These are phyloP conservation scores for Typhlichthys subterraneus DNA, from an alignment of 2,797 vertebrate species.

Conservation along the genomic window DNA sequence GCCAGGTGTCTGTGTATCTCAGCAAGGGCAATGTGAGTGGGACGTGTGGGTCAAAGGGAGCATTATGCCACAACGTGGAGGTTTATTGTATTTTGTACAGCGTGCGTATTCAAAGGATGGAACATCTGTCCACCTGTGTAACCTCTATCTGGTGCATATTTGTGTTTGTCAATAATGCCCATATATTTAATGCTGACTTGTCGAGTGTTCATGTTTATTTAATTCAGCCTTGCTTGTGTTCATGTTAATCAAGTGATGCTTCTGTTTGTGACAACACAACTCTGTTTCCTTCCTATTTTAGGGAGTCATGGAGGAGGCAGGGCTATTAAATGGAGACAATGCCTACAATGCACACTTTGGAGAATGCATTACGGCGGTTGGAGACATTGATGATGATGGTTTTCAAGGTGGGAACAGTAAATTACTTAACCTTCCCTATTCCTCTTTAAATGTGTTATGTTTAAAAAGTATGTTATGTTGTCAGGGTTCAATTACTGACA, in stretches of 20 bases:
- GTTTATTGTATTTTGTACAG: conserved; percentile 19
- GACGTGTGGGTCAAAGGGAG: conserved; percentile 31
- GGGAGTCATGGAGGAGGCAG: conserved; percentile 90
- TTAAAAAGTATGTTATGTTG: no score
- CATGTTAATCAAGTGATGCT: conserved; percentile 5
- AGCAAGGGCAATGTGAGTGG: conserved; percentile 97
- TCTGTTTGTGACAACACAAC: conserved; percentile 28
- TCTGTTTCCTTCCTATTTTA: conserved; percentile 68
- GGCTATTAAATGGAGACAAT: conserved; percentile 79
- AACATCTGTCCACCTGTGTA: neutral
- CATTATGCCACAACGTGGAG: conserved; percentile 16
- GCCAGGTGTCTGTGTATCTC: conserved; percentile 95
- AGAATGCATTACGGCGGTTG: conserved; percentile 88
- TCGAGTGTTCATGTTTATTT: conserved; percentile 27
- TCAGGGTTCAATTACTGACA: no score
- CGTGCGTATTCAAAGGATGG: neutral
- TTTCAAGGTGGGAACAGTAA: conserved; percentile 84
- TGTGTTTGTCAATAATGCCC: neutral
- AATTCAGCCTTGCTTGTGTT: conserved; percentile 30
- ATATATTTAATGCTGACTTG: conserved; percentile 9
- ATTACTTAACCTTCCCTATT: neutral
- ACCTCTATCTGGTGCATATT: conserved; percentile 4
- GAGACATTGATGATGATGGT: conserved; percentile 94
- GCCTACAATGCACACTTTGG: conserved; percentile 96
- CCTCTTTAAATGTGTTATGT: neutral